A percentile compares a stretch with the other conserved stretches of the same genome.
phyloP scores from a whole-genome alignment of 2,113 vertebrate species.

The Brienomyrus longianalis region DNA sequence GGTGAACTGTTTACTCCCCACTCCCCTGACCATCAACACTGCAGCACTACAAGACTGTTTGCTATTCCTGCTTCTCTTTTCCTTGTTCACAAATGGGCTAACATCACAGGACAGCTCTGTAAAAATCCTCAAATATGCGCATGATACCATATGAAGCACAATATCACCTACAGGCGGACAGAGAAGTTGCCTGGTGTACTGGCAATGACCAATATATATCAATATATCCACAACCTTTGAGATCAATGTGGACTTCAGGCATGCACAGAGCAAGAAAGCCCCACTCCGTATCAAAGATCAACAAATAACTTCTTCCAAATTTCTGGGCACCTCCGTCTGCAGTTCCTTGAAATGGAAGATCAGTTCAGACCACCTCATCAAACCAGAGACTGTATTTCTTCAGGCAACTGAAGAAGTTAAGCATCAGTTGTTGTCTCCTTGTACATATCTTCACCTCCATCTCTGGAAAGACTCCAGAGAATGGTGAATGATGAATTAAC shows the following conservation, averaged over 20 bases:
- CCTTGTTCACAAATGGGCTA: neutral
- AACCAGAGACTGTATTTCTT: neutral
- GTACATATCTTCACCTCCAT: too few species aligned
- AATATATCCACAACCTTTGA: neutral
- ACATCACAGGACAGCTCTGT: neutral
- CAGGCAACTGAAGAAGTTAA: neutral
- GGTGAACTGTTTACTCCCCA: neutral
- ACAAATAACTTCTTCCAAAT: neutral
- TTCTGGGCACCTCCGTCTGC: neutral
- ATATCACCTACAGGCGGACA: neutral
- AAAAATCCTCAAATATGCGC: neutral
- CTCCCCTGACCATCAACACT: neutral
- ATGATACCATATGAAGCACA: neutral
- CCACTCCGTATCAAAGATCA: neutral
- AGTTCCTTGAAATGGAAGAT: neutral
- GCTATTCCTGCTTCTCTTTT: neutral
- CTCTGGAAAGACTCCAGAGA: too few species aligned
- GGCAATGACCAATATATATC: too few species aligned
- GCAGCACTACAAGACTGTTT: neutral
- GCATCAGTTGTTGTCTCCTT: neutral
- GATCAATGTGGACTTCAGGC: neutral
- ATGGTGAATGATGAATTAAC: too few species aligned
- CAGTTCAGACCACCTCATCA: neutral
- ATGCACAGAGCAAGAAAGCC: neutral
- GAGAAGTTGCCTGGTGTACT: neutral